phyloP scores from a whole-genome alignment of 2,113 vertebrate genomes.

The Platycercus adscitus region DNA sequence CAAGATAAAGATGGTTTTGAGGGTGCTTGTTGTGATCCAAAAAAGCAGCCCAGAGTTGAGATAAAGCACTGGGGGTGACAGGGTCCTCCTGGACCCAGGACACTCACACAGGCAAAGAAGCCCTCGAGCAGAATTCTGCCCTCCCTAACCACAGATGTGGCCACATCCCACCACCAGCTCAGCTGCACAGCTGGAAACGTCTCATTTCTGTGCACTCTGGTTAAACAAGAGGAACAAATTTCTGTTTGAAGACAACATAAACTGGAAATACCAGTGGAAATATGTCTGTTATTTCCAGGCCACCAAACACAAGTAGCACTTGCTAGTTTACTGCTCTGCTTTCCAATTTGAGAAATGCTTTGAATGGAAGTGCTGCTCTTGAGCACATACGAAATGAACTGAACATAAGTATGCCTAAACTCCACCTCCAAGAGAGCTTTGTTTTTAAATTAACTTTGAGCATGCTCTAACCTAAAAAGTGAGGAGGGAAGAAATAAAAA shows the following conservation, averaged over 20 bases:
- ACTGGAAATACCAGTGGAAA: constrained; percentile 17
- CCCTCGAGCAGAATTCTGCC: neutral
- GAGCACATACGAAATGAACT: neutral
- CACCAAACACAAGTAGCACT: neutral
- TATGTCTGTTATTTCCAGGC: constrained; percentile 33
- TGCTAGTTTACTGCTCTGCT: neutral
- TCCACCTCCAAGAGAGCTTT: neutral
- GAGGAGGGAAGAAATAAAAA: neutral
- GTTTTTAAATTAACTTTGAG: neutral
- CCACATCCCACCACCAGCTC: neutral
- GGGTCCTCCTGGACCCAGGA: neutral
- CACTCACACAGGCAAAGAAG: neutral
- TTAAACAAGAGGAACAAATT: neutral
- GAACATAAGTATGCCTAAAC: neutral
- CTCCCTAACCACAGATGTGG: neutral
- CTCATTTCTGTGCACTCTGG: neutral
- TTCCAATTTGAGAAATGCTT: constrained; percentile 23
- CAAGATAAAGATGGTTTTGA: neutral
- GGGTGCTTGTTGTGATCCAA: neutral
- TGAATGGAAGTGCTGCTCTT: neutral
- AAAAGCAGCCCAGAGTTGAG: neutral
- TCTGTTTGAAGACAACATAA: neutral
- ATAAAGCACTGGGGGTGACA: accelerated
- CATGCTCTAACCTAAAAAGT: neutral
- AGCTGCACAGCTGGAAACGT: neutral